Evolutionary conservation across 2,797 vertebrate genomes (phyloP).

Genomic region (Buceros bicornis): DNA sequence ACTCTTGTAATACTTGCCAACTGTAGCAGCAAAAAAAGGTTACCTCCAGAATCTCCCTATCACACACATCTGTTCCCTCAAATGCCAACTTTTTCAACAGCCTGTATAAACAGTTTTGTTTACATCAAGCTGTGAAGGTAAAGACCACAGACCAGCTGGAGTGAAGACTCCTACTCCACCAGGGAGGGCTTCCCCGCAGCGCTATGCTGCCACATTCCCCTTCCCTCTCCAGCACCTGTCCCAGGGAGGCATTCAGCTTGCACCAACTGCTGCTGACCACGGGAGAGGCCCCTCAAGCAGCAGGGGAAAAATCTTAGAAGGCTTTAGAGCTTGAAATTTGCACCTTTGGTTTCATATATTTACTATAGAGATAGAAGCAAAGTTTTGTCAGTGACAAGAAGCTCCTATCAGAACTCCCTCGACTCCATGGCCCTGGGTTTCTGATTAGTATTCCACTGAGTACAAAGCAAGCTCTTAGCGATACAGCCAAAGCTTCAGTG

Average conservation of each 20-base stretch:
- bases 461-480: not conserved
- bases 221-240: not conserved
- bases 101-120: slow-evolving; percentile 42
- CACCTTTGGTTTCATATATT: not conserved
- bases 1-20: not conserved
- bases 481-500: not conserved
- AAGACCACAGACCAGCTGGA: slow-evolving; percentile 17
- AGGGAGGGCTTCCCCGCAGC: not conserved
- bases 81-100: slow-evolving; percentile 24
- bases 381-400: not conserved
- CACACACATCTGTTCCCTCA: slow-evolving; percentile 9
- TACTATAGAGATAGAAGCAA: not conserved
- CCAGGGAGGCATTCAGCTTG: not conserved
- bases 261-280: not conserved
- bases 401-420: not conserved
- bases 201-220: not conserved
- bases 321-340: not conserved
- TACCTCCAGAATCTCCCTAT: slow-evolving; percentile 12
- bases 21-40: not conserved
- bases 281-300: not conserved
- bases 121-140: slow-evolving; percentile 51
- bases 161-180: not conserved
- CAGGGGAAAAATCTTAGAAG: not conserved
- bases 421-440: not conserved
- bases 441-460: not conserved